phyloP scores from a whole-genome alignment of 2,888 invertebrate genomes.

The Morpho deidamia region DNA sequence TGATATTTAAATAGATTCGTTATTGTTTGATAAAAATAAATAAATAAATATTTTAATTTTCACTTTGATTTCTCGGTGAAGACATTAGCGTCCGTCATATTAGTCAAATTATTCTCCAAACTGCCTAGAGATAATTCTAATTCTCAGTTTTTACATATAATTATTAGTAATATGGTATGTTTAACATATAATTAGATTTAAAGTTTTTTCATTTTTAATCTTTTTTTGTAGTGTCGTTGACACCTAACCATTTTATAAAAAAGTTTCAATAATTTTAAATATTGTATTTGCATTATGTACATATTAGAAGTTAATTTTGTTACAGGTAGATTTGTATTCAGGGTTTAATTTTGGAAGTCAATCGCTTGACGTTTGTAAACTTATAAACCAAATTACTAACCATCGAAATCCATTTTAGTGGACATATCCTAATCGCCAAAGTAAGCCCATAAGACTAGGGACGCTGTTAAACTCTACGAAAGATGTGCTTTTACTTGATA shows the following conservation, averaged over 20 bases:
- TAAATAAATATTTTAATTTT: too few relatives aligned
- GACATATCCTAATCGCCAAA: constrained; percentile 30
- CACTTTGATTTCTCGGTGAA: constrained; percentile 10
- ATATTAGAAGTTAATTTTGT: constrained; percentile 62
- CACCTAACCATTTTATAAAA: constrained; percentile 14
- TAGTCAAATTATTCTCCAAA: constrained; percentile 69
- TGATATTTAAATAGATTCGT: background rate
- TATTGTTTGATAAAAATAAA: too few relatives aligned
- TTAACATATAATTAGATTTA: constrained; percentile 27
- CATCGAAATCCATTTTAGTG: constrained; percentile 24
- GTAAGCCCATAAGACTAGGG: constrained; percentile 25
- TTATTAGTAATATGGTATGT: constrained; percentile 28
- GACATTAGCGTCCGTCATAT: constrained; percentile 41
- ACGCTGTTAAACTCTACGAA: constrained; percentile 11
- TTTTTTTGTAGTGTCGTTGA: constrained; percentile 18
- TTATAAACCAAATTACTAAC: constrained; percentile 28
- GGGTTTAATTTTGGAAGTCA: constrained; percentile 20
- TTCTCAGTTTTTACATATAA: constrained; percentile 27
- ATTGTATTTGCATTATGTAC: constrained; percentile 57
- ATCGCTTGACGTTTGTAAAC: constrained; percentile 15
- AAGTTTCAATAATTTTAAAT: constrained; percentile 23
- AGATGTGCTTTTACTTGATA: background rate
- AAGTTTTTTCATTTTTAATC: constrained; percentile 22
- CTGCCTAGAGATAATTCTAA: constrained; percentile 45
- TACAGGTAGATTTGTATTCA: constrained; percentile 33